A percentile compares a stretch with the other conserved stretches of the same genome.
These are phyloP conservation scores for Ashinkailepas kermadecensis DNA, from an alignment of 2,888 invertebrate genomes.

Conservation along the genomic window DNA sequence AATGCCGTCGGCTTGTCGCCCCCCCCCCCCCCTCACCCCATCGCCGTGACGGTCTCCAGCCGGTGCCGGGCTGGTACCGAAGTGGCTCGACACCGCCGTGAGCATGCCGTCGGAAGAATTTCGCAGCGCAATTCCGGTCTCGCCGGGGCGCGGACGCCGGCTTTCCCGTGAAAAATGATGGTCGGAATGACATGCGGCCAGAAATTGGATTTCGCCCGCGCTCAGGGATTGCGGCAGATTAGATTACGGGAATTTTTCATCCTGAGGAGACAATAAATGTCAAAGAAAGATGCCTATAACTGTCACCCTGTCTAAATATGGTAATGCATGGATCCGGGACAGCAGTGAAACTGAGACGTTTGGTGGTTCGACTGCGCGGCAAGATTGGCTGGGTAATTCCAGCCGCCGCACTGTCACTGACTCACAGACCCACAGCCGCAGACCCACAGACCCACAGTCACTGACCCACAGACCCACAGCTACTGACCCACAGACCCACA, in stretches of 20 bases:
- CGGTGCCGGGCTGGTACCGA: too few relatives aligned
- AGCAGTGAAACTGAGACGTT: not conserved
- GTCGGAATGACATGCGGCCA: slow-evolving; percentile 10
- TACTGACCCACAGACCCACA: too few relatives aligned
- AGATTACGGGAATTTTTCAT: slow-evolving; percentile 12
- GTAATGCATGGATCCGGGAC: not conserved
- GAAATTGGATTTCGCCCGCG: slow-evolving; percentile 11
- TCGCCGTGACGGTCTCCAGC: too few relatives aligned
- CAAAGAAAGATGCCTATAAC: slow-evolving; percentile 12
- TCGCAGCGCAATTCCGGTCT: not conserved
- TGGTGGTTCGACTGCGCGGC: not conserved
- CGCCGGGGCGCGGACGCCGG: not conserved
- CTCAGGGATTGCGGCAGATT: not conserved
- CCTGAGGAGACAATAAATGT: slow-evolving; percentile 12
- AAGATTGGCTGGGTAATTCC: too few relatives aligned
- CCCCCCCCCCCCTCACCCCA: too few relatives aligned
- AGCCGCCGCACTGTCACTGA: too few relatives aligned
- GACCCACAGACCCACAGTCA: too few relatives aligned
- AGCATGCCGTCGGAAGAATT: too few relatives aligned
- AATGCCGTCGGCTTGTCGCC: too few relatives aligned
- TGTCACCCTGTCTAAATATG: slow-evolving; percentile 7
- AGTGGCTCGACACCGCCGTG: too few relatives aligned
- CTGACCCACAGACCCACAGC: too few relatives aligned
- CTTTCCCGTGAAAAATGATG: slow-evolving; percentile 16
- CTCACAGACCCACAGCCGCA: too few relatives aligned